A percentile compares a stretch with the other conserved stretches of the same genome.
Evolutionary conservation across 2,113 vertebrate species (phyloP).

Genomic region (Conger conger): DNA sequence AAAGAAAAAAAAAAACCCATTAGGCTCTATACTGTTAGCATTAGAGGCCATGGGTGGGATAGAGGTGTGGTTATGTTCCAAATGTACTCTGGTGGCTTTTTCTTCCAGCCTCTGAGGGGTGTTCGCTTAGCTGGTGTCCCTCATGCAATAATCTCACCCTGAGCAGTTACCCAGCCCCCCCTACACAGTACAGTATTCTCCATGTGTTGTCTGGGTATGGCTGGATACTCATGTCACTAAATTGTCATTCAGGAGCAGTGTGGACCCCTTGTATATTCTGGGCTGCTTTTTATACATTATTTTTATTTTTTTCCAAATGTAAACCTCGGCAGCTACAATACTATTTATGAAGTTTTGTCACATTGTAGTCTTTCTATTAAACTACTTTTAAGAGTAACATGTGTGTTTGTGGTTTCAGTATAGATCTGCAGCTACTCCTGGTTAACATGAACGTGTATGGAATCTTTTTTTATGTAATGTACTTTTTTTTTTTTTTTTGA

Average conservation of each 20-base stretch:
- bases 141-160: conserved; percentile 36
- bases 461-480: neutral
- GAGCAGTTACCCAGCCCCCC: conserved; percentile 54
- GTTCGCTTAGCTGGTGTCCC: conserved; percentile 36
- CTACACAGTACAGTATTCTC: conserved; percentile 28
- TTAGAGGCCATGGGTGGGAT: conserved; percentile 20
- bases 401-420: conserved; percentile 15
- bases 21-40: conserved; percentile 25
- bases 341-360: conserved; percentile 73
- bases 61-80: neutral
- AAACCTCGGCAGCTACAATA: conserved; percentile 75
- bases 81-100: conserved; percentile 8
- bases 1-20: conserved; percentile 1
- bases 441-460: too few species aligned
- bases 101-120: conserved; percentile 27
- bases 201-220: conserved; percentile 24
- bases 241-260: conserved; percentile 29
- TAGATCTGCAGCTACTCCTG: neutral
- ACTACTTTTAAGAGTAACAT: conserved; percentile 63
- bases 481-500: neutral
- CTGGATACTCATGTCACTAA: conserved; percentile 8
- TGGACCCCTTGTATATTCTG: conserved; percentile 52
- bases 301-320: conserved; percentile 62
- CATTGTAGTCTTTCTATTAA: conserved; percentile 74
- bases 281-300: conserved; percentile 57